Evolutionary conservation across 2,113 vertebrate species (phyloP).

Genomic region (Labeo rohita): DNA sequence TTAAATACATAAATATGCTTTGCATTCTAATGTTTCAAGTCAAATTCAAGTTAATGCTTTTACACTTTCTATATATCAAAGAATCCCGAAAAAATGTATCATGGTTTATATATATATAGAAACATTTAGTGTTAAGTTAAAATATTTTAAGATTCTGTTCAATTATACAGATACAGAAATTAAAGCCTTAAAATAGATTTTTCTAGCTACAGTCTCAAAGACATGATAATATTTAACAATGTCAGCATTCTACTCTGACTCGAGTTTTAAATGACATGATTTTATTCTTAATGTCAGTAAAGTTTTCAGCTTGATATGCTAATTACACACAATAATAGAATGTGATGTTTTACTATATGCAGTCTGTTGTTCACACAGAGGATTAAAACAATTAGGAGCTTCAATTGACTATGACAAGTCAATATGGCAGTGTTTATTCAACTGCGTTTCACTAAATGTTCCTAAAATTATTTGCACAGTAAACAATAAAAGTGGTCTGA

Average conservation of each 20-base stretch:
- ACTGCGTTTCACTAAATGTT: not conserved
- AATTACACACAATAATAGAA: not conserved
- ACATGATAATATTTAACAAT: not conserved
- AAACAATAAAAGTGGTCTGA: not conserved
- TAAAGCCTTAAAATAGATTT: not conserved
- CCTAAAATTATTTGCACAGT: not conserved
- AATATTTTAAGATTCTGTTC: not conserved
- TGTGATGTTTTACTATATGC: not conserved
- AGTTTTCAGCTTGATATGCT: not conserved
- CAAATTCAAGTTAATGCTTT: not conserved
- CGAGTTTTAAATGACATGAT: not conserved
- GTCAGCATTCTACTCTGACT: not conserved
- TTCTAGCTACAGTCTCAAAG: not conserved
- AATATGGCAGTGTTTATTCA: slow-evolving; percentile 11
- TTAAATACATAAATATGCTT: too few relatives aligned
- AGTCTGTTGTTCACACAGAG: not conserved
- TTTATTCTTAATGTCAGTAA: not conserved
- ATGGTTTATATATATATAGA: too few relatives aligned
- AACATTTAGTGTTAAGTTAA: too few relatives aligned
- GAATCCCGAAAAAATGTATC: not conserved
- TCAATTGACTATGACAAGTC: slow-evolving; percentile 21
- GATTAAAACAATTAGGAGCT: slow-evolving; percentile 32
- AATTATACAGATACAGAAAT: not conserved
- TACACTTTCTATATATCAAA: not conserved
- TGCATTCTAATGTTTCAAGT: too few relatives aligned